Evolutionary conservation across 1,140 invertebrate species (phyloP), one percentile per base, ranked within the genome.

Genomic region (Odontomachus brunneus): DNA sequence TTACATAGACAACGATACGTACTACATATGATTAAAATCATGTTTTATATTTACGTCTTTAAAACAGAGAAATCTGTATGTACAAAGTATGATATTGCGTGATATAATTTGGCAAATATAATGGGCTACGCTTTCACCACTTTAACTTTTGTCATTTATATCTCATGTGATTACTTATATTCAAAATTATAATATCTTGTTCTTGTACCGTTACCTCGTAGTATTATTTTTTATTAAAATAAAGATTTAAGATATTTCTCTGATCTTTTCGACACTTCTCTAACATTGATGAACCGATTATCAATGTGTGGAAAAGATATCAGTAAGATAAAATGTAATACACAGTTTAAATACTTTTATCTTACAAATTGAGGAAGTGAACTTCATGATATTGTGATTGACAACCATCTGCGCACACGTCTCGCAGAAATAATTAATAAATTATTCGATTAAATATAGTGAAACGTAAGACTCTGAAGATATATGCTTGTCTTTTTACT

Each of bases 401-500:
- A 63, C 14, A n/a, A 62, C 22, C 24, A 63, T 26, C 51, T 51
- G 15, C 14, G 24, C 51, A 22, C 22, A 24, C 12, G 0, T 14
- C 48, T 57, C 11, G 51, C 26, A 76, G 59, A 26, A 65, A 19
- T 51, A 65, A 75, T 75, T 75, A 65, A 51, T 65, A 76, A 44
- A 38, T 59, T 59, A 59, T 76, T 51, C 48, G 38, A 51, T 74
- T 12, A 76, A 78, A 44, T 67, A 44, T 67, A 67, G 49, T 67
- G 44, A 78, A 80, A 71, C 33, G 51, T 80, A 71, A 57, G 38
- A 69, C 69, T 51, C 19, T 15, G 44, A n/a, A 69, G 24, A 71
- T 74, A 73, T 82, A 82, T 74, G 57, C 19, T 74, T 62, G 71
- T 82, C 44, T 74, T 60, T 73, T 74, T 62, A 49, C 53, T 82